Percentiles rank a stretch among this genome's conserved stretches.
These are phyloP conservation scores for Colius striatus DNA, from an alignment of 2,113 vertebrate genomes.

Conservation along the genomic window DNA sequence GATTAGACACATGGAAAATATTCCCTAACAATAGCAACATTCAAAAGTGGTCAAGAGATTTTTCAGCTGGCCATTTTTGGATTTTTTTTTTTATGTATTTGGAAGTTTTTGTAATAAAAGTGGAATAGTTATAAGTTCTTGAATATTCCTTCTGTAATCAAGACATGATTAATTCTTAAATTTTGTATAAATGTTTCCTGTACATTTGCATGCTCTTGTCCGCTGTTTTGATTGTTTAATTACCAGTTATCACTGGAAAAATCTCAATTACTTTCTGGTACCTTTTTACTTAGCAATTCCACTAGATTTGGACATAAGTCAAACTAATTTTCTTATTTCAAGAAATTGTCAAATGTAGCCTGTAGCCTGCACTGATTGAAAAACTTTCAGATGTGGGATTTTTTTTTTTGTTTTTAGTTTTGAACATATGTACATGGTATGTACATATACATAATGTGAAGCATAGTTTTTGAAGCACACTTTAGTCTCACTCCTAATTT, in stretches of 20 bases:
- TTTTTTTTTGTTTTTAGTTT: not conserved
- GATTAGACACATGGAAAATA: not conserved
- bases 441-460: not conserved
- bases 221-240: not conserved
- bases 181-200: not conserved
- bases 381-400: rapidly evolving
- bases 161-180: not conserved
- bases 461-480: rapidly evolving
- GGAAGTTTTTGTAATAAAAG: not conserved
- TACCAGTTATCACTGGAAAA: not conserved
- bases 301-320: not conserved
- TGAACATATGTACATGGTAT: rapidly evolving
- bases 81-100: not conserved
- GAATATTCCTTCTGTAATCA: not conserved
- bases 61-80: not conserved
- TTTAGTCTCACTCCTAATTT: not conserved
- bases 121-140: not conserved
- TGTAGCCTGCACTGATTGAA: not conserved
- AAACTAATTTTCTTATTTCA: not conserved
- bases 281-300: not conserved
- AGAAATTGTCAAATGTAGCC: not conserved
- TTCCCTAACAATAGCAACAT: not conserved
- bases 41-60: not conserved
- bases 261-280: not conserved
- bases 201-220: rapidly evolving